These are phyloP conservation scores for Laupala kohalensis DNA, from an alignment of 1,140 invertebrate species.

Conservation along the genomic window DNA sequence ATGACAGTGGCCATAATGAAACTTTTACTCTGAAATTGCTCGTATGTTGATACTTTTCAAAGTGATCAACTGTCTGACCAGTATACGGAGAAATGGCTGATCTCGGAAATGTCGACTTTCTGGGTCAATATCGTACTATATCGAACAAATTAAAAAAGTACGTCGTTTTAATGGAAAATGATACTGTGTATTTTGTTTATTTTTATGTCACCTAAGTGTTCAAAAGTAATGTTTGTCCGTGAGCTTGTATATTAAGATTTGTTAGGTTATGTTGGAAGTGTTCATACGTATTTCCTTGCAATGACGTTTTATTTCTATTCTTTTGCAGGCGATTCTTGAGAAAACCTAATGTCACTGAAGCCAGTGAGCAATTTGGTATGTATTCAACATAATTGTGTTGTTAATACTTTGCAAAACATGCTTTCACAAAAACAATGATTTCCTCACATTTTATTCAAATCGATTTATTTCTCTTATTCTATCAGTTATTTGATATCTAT, in stretches of 20 bases:
- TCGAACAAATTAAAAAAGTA: constrained; percentile 40
- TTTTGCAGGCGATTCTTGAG: constrained; percentile 53
- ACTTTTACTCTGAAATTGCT: too few relatives aligned
- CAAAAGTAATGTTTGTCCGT: too few relatives aligned
- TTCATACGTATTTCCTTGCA: constrained; percentile 1
- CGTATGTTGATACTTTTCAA: too few relatives aligned
- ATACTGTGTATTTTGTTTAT: too few relatives aligned
- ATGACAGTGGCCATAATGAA: too few relatives aligned
- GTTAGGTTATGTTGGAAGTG: constrained; percentile 8
- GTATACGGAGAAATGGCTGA: constrained; percentile 7
- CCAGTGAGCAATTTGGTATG: constrained; percentile 46
- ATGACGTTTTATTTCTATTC: constrained; percentile 13
- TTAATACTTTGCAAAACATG: not conserved
- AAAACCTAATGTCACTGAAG: constrained; percentile 62
- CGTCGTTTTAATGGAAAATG: constrained; percentile 5
- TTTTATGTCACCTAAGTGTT: too few relatives aligned
- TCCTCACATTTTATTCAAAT: too few relatives aligned
- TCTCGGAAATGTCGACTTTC: constrained; percentile 24
- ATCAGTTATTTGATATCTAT: too few relatives aligned
- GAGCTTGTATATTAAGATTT: too few relatives aligned
- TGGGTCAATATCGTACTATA: constrained; percentile 35
- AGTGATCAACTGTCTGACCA: too few relatives aligned
- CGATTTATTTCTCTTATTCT: too few relatives aligned
- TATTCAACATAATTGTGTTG: not conserved
- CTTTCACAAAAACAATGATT: not conserved